A percentile compares a stretch with the other conserved stretches of the same genome.
phyloP scores from a whole-genome alignment of 2,888 invertebrate species.

The Crioceris asparagi region DNA sequence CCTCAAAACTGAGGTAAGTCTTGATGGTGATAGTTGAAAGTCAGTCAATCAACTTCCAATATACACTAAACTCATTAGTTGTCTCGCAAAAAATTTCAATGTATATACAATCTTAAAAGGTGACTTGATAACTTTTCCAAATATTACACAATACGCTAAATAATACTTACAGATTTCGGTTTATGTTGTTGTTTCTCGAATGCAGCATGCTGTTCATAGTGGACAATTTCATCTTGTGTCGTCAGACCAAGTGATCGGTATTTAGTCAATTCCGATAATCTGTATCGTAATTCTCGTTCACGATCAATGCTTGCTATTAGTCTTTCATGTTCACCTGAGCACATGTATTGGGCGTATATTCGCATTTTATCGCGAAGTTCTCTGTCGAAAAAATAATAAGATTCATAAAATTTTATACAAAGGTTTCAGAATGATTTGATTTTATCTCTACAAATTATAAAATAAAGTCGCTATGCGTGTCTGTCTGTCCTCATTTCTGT shows the following conservation, averaged over 20 bases:
- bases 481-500: no score
- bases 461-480: no score
- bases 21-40: no score
- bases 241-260: slow-evolving; percentile 81
- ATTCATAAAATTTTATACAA: not conserved
- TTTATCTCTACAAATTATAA: no score
- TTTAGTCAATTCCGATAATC: slow-evolving; percentile 72
- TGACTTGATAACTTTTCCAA: no score
- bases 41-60: no score
- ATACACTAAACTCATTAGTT: no score
- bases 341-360: slow-evolving; percentile 80
- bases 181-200: slow-evolving; percentile 40
- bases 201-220: slow-evolving; percentile 72
- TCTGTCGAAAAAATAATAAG: slow-evolving; percentile 35
- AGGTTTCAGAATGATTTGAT: no score
- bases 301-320: slow-evolving; percentile 68
- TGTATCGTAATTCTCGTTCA: slow-evolving; percentile 73
- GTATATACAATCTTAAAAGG: no score
- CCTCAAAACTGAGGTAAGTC: no score
- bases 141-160: no score
- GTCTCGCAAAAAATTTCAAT: no score
- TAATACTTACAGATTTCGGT: slow-evolving; percentile 53
- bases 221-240: slow-evolving; percentile 71
- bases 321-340: slow-evolving; percentile 73
- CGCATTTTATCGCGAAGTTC: slow-evolving; percentile 76